These are phyloP conservation scores for Trimorus sp. DNA, from an alignment of 2,888 invertebrate genomes.

Conservation along the genomic window DNA sequence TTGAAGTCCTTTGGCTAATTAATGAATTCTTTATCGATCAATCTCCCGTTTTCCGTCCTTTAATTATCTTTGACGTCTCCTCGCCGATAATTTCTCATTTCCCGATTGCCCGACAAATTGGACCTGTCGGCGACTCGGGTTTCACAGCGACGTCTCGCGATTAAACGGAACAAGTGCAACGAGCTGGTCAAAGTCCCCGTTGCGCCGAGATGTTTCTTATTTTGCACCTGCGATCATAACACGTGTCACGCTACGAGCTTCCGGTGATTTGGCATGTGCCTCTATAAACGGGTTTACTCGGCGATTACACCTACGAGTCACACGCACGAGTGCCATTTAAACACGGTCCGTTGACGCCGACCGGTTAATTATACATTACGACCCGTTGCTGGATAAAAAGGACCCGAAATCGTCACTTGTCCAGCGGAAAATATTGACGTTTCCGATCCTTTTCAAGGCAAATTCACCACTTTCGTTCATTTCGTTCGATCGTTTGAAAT, in stretches of 20 bases:
- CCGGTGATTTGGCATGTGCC: constrained; percentile 75
- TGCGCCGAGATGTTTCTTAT: constrained; percentile 48
- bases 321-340: constrained; percentile 69
- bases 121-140: too few relatives aligned
- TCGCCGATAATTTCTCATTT: not conserved
- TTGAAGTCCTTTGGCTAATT: too few relatives aligned
- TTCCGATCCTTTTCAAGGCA: too few relatives aligned
- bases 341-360: constrained; percentile 47
- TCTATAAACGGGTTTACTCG: constrained; percentile 68
- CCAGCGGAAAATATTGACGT: too few relatives aligned
- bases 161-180: not conserved
- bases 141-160: not conserved
- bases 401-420: constrained; percentile 16
- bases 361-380: constrained; percentile 58
- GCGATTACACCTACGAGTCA: constrained; percentile 69
- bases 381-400: constrained; percentile 38
- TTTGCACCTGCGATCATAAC: constrained; percentile 71
- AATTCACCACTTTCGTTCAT: too few relatives aligned
- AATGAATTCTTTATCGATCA: too few relatives aligned
- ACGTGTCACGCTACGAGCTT: constrained; percentile 71
- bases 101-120: too few relatives aligned
- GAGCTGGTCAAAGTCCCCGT: constrained; percentile 7
- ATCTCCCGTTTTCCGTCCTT: too few relatives aligned
- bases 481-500: too few relatives aligned
- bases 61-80: too few relatives aligned